Conservation (phyloP, 2,113 vertebrate genomes). For the Hypocryptadius cinnamomeus region DNA sequence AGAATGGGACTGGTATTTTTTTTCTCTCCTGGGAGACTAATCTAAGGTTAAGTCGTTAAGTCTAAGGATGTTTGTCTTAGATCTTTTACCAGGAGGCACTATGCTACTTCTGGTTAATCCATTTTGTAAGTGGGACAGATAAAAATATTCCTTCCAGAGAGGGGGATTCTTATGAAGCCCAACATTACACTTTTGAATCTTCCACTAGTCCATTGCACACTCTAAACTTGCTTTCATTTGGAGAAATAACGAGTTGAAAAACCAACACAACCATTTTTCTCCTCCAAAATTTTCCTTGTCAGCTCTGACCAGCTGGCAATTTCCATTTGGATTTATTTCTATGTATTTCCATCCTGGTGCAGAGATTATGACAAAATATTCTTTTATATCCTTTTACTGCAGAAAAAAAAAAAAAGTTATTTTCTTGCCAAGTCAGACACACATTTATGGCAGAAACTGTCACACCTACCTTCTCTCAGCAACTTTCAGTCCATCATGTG, state of each 20-base stretch:
- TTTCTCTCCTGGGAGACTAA: background rate
- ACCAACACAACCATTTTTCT: background rate
- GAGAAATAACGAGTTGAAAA: constrained; percentile 9
- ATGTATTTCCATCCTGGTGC: constrained; percentile 1
- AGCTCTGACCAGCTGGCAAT: constrained; percentile 3
- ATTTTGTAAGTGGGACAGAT: constrained; percentile 15
- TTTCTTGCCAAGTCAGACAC: constrained; percentile 39
- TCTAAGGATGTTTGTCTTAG: constrained; percentile 23
- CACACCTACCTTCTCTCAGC: constrained; percentile 28
- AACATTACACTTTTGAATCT: background rate
- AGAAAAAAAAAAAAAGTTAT: background rate
- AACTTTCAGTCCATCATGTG: constrained; percentile 11
- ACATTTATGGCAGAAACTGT: constrained; percentile 28
- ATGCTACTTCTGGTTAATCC: constrained; percentile 9
- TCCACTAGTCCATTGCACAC: background rate
- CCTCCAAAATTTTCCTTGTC: background rate
- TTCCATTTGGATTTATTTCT: constrained; percentile 26
- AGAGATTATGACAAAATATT: constrained; percentile 42
- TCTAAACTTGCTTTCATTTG: background rate
- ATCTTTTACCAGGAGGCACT: constrained; percentile 7
- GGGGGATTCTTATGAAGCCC: background rate
- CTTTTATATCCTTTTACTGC: constrained; percentile 15
- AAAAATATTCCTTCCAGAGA: background rate
- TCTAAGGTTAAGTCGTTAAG: background rate
- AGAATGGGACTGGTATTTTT: background rate